Evolutionary conservation across 2,888 invertebrate species (phyloP), one percentile per base, ranked within the genome.

Genomic region (Morinoia aosen): DNA sequence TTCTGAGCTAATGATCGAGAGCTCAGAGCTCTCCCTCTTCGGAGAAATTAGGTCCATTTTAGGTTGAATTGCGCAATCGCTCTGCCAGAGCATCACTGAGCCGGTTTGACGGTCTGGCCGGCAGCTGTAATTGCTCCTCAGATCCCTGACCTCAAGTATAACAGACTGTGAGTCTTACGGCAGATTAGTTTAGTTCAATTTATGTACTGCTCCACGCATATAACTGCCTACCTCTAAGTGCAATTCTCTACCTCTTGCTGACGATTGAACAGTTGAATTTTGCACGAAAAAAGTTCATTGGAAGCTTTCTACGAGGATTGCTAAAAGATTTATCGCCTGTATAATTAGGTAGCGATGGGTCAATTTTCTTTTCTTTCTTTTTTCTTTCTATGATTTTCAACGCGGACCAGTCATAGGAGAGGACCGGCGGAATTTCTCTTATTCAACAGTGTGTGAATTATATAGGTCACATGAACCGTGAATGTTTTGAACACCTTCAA

Each of bases 41-140:
- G 40, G 25, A 93, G 93, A 57, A 93, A 93, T 57, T 93, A 93
- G 93, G 57, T 33, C 57, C 93, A 57, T 93, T 93, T 93, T 5
- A 57, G 93, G 93, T 48, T 93, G 93, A 57, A 57, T 57, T 57
- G 57, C 19, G 56, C 93, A 57, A 93, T 93, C 58, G 58, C 48
- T 93, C 93, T 57, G 48, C 90, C 25, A 14, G 90, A 90, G 90
- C 40, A 90, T 40, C 76, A 76, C 90, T 90, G 90, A 90, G 90
- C 90, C 39, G 12, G 90, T 40, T 90, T 90, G 48, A 39, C 90
- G 40, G 90, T 76, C 76, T 76, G 25, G 76, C 33, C 76, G 33
- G 76, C 61, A 76, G 76, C 76, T 76, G 76, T 76, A 76, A 76
- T 76, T 19, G 76, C 76, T 76, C 76, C 76, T 76, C 33, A 76